Base-by-base conservation (phyloP, 2,888 invertebrate species). In the Eupithecia centaureata region DNA sequence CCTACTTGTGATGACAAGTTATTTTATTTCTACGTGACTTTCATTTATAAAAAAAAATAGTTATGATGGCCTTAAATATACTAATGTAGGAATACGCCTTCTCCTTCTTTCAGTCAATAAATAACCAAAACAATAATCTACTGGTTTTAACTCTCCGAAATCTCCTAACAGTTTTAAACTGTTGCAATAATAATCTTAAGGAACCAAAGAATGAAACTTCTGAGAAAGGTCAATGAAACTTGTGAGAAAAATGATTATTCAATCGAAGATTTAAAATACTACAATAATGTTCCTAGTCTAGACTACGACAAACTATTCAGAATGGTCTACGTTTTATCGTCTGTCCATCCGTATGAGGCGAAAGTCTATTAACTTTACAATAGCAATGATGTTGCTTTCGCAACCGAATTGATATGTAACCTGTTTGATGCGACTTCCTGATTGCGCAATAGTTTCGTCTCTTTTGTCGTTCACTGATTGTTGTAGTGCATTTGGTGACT, bases 331-430 rank as follows among this genome's bases (percentile, higher is more conserved):
- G 74, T 79, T 80, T 76, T 75, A 74, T 77, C 76, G 79, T 78
- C 73, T 70, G 75, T 73, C 74, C 64, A 76, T 76, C 73, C 71
- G 76, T 73, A 67, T 70, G 70, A 68, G 76, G 84, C 82, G 87
- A 88, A 88, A 87, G 87, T 87, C 77, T 73, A 78, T 83, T 79
- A 79, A 71, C 75, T 73, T 72, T 74, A 80, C 80, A 81, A 82
- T 79, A 51, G 67, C 61, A 77, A 30, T 54, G 28, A 78, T 71
- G 81, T 80, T 81, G 77, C 73, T 84, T 81, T 77, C 79, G 76
- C 75, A 77, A 77, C 75, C 56, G 59, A 47, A 65, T 59, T 65
- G 69, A 69, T 63, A 63, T 60, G 42, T 54, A 22, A 32, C 18
- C 18, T 57, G 57, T 56, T 60, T 42, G 68, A 65, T 62, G 51